Evolutionary conservation across 2,888 invertebrate species (phyloP).

Genomic region (Dicranocentrus wangi): DNA sequence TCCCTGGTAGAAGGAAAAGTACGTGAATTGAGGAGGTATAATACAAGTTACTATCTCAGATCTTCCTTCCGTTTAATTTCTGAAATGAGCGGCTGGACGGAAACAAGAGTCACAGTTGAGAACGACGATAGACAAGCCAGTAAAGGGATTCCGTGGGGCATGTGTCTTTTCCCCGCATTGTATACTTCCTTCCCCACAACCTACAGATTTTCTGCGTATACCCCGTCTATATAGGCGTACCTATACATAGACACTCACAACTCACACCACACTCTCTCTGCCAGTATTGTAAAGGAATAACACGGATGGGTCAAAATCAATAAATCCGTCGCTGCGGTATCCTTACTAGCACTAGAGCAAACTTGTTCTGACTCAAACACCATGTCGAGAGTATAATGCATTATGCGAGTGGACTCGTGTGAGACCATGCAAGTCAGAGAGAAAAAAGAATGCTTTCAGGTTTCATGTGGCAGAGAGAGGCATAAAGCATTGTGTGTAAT

Average conservation of each 20-base stretch:
- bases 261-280: conserved; percentile 3
- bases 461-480: conserved; percentile 20
- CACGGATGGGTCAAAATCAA: conserved; percentile 72
- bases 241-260: too few relatives aligned
- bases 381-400: conserved; percentile 61
- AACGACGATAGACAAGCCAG: conserved; percentile 41
- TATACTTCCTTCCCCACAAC: too few relatives aligned
- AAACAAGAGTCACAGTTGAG: conserved; percentile 56
- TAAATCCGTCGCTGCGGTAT: conserved; percentile 71
- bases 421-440: conserved; percentile 51
- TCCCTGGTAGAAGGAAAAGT: neutral
- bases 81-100: conserved; percentile 58
- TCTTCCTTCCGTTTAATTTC: conserved; percentile 56
- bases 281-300: conserved; percentile 60
- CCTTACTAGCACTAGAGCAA: conserved; percentile 63
- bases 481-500: conserved; percentile 10
- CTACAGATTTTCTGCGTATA: too few relatives aligned
- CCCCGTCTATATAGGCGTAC: too few relatives aligned
- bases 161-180: conserved; percentile 2
- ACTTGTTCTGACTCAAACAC: conserved; percentile 64
- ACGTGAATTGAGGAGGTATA: conserved; percentile 15
- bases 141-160: neutral
- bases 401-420: conserved; percentile 56
- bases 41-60: conserved; percentile 36
- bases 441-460: conserved; percentile 43